phyloP scores from a whole-genome alignment of 2,797 vertebrate genomes.

The Neopelma chrysocephalum region DNA sequence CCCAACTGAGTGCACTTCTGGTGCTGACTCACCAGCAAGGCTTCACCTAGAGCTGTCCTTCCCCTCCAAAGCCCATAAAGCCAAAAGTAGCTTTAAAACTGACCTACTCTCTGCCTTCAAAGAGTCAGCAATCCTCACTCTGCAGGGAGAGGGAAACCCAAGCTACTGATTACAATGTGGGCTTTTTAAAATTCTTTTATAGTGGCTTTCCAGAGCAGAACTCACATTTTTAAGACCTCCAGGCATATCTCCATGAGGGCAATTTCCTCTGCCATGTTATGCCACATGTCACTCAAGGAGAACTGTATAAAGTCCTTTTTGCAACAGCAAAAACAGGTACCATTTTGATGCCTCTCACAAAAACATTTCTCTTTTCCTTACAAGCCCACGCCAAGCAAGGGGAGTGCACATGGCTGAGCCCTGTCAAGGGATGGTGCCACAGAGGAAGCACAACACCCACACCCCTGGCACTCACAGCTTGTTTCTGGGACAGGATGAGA shows the following conservation, averaged over 20 bases:
- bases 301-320: neutral
- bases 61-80: neutral
- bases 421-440: fast-evolving
- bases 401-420: fast-evolving
- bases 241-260: fast-evolving
- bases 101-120: neutral
- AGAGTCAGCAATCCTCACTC: neutral
- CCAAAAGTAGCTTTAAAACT: neutral
- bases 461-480: neutral
- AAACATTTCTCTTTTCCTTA: neutral
- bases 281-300: neutral
- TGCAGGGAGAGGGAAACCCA: neutral
- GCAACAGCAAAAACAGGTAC: neutral
- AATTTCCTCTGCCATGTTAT: neutral
- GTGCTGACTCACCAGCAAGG: neutral
- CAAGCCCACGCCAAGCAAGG: fast-evolving
- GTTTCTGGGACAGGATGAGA: neutral
- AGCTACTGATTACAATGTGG: neutral
- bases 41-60: neutral
- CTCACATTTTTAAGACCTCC: neutral
- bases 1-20: neutral
- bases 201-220: neutral
- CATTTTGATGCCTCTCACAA: neutral
- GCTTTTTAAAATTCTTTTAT: neutral
- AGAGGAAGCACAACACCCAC: neutral